Evolutionary conservation across 2,888 invertebrate genomes (phyloP), one percentile per base, ranked within the genome.

Genomic region (Troides oblongomaculatus): DNA sequence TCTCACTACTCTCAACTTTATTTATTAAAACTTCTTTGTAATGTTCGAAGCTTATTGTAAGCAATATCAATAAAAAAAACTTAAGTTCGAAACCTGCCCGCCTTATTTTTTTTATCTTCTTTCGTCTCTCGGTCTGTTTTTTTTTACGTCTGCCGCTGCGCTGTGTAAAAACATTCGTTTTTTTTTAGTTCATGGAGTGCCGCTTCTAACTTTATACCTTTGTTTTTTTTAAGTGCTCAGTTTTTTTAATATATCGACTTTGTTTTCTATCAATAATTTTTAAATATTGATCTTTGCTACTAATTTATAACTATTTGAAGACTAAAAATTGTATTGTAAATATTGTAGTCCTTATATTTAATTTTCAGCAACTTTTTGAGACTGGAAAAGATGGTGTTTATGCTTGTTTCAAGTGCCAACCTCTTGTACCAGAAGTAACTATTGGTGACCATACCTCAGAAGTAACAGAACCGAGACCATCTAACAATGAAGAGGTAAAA

Each of bases 391-490:
- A 89, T 73, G 91, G 89, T 66, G 83, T 91, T 17, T 89, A 90
- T 72, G 91, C 92, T 56, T 93, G 93, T 75, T 90, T 89, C 75
- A 93, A 92, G 78, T 93, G 93, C 73, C 92, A 92, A 79, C 93
- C 92, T 0, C 80, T 92, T 72, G 90, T 92, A 66, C 92, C 92
- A n/a, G 92, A 92, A 78, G 83, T 92, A 64, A 90, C 88, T 21
- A 82, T 91, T 64, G 89, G 82, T 56, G 89, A 90, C 69, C 84
- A 81, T 73, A 75, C 74, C 21, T 72, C 75, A 2, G 77, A 78
- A 62, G 72, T 72, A 56, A 71, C 81, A 1, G 81, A 80, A 43
- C 74, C 77, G 14, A 79, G 80, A 36, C 72, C 81, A 57, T 78
- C 82, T 21, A 78, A 75, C 58, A 78, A 78, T 74, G 85, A 84